Conservation (phyloP, 2,113 vertebrate genomes). For the Rhinoderma darwinii region DNA sequence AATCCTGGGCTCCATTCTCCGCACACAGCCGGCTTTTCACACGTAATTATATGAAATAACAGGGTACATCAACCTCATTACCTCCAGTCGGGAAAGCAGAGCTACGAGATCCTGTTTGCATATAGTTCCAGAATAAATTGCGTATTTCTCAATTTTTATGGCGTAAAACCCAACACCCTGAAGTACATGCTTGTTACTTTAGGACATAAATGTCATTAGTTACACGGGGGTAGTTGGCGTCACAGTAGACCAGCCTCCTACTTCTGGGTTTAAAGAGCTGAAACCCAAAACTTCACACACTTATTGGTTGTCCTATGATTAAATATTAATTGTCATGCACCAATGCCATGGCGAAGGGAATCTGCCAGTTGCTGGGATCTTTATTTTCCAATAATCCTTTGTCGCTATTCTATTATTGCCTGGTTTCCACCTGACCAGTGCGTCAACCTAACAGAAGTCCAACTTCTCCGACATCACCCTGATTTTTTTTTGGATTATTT, state of each 20-base stretch:
- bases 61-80: constrained; percentile 20
- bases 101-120: not conserved
- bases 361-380: too few relatives aligned
- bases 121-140: not conserved
- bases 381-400: too few relatives aligned
- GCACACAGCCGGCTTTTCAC: not conserved
- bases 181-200: not conserved
- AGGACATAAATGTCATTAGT: not conserved
- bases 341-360: too few relatives aligned
- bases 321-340: too few relatives aligned
- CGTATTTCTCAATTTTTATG: not conserved
- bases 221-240: not conserved
- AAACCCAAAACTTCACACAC: too few relatives aligned
- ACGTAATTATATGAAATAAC: constrained; percentile 27
- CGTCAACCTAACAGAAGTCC: too few relatives aligned
- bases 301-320: too few relatives aligned
- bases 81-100: constrained; percentile 11
- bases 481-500: too few relatives aligned
- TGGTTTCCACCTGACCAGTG: too few relatives aligned
- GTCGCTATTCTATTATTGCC: too few relatives aligned
- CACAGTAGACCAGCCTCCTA: not conserved
- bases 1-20: constrained; percentile 7
- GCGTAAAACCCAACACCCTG: not conserved
- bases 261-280: not conserved
- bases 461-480: too few relatives aligned